These are phyloP conservation scores for Dicranocentrus wangi DNA, from an alignment of 2,888 invertebrate genomes.

Conservation along the genomic window DNA sequence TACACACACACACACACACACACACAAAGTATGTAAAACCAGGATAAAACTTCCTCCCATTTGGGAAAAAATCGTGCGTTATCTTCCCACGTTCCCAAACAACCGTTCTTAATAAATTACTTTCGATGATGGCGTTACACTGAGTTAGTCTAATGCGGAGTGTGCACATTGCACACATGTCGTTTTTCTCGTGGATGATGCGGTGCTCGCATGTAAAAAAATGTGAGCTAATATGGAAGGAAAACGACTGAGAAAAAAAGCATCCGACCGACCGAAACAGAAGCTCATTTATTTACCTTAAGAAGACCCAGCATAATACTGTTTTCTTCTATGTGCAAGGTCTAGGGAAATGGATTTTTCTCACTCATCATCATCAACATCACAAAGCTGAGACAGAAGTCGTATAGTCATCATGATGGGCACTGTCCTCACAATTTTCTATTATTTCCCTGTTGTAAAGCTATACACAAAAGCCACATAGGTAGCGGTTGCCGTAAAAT, in stretches of 20 bases:
- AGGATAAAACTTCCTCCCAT: conserved; percentile 46
- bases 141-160: not conserved
- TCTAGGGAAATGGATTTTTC: conserved; percentile 30
- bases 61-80: conserved; percentile 46
- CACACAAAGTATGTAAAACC: conserved; percentile 16
- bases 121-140: conserved; percentile 6
- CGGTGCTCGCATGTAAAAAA: not conserved
- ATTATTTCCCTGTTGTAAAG: too few relatives aligned
- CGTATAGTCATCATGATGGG: not conserved
- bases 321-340: conserved; percentile 7
- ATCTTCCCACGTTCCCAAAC: conserved; percentile 60
- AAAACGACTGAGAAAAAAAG: conserved; percentile 32
- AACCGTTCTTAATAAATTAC: conserved; percentile 37
- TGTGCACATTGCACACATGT: conserved; percentile 11
- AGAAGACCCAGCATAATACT: conserved; percentile 12
- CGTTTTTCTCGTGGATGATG: conserved; percentile 6
- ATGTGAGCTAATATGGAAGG: conserved; percentile 21
- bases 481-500: too few relatives aligned
- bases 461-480: too few relatives aligned
- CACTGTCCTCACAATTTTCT: not conserved
- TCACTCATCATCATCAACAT: conserved; percentile 14
- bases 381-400: conserved; percentile 1
- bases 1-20: not conserved
- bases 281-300: conserved; percentile 7
- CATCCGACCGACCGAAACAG: conserved; percentile 43